Evolutionary conservation across 1,140 invertebrate genomes (phyloP), one percentile per base, ranked within the genome.

Genomic region (Sycobia sp.): DNA sequence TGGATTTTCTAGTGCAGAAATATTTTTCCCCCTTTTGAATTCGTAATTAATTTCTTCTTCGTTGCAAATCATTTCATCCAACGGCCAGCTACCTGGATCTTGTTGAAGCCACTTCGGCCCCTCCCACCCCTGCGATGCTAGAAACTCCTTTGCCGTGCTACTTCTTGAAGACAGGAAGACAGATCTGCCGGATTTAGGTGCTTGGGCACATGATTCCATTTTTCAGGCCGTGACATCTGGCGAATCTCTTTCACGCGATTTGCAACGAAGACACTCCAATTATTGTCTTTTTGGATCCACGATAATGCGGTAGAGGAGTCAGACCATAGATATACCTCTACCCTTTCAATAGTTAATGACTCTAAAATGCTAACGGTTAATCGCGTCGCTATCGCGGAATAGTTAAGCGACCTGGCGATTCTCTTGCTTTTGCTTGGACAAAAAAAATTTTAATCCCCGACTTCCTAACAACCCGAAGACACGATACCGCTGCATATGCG

Each of bases 81-180:
- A 22, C 14, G 74, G 71, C 72, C 72, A 76, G 3, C 65, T 38
- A 18, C 65, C 55, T 23, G 46, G n/a, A 2, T 55, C 8, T 10
- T 32, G 5, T 16, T 29, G 29, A 16, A 77, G 44, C 74, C 74
- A 79, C 14, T 46, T 20, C 11, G 78, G 76, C 8, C 78, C 74
- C 68, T 78, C 70, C 72, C 73, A 77, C 76, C 77, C 81, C 71
- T 68, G 66, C 8, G 68, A 71, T 22, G 72, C 82, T 16, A 63
- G 25, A 13, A 81, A 66, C 14, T 55, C 32, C 3, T 50, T 50
- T 2, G 16, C 47, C 5, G 18, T 8, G 10, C 47, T 18, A 3
- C 47, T 27, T 4, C 25, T 11, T n/a, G n/a, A n/a, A n/a, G n/a
- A n/a, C n/a, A n/a, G n/a, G 47, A 50, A 3, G 25, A 27, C 2